Percentiles rank a stretch among this genome's conserved stretches.
Conservation (phyloP, 2,888 invertebrate genomes). For the Leptopilina drosophilae region DNA sequence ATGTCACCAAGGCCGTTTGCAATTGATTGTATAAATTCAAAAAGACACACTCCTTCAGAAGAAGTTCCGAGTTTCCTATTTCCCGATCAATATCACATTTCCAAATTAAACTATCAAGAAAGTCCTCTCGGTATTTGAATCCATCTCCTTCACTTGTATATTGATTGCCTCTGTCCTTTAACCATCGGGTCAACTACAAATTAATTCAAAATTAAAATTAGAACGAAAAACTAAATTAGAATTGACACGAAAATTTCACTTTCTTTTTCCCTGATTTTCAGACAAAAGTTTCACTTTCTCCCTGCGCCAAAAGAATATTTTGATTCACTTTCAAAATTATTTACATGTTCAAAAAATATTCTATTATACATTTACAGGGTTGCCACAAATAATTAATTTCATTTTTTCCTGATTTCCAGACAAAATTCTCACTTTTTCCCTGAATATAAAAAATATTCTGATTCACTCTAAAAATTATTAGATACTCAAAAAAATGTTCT, state of each 20-base stretch:
- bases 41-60: slow-evolving; percentile 68
- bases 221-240: not conserved
- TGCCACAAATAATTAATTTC: no score
- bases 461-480: no score
- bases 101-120: slow-evolving; percentile 70
- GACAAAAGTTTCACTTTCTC: no score
- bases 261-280: no score
- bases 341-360: no score
- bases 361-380: no score
- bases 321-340: no score
- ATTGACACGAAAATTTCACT: not conserved
- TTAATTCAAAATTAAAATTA: not conserved
- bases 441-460: no score
- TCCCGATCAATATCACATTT: slow-evolving; percentile 63
- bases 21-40: slow-evolving; percentile 68
- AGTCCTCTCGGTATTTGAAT: slow-evolving; percentile 54
- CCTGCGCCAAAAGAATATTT: no score
- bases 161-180: slow-evolving; percentile 66
- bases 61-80: slow-evolving; percentile 58
- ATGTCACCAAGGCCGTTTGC: slow-evolving; percentile 61
- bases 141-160: slow-evolving; percentile 60
- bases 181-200: slow-evolving; percentile 68
- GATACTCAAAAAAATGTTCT: no score
- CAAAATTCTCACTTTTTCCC: no score
- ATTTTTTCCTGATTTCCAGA: no score